Evolutionary conservation across 2,113 vertebrate species (phyloP), one percentile per base, ranked within the genome.

Genomic region (Dendrocopos noguchii): DNA sequence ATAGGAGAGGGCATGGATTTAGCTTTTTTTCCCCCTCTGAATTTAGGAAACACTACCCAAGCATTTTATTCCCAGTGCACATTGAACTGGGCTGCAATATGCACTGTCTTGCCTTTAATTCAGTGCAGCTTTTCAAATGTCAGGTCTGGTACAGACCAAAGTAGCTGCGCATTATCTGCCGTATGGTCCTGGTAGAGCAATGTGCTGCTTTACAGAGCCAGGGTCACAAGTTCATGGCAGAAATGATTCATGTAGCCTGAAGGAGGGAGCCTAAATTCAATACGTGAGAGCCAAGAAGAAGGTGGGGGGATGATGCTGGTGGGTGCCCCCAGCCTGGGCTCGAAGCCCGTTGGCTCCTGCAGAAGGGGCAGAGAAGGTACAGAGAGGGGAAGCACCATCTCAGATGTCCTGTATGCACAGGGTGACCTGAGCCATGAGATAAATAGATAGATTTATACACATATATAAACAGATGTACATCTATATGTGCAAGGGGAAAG

Each of bases 121-220:
- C 89, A 93, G 93, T 64, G 88, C 95, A 96, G 91, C 93, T 96
- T 96, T 93, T 46, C 8, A 33, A 91, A 89, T 10, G 59, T 84
- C 87, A 77, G 46, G 85, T 86, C 68, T 95, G 1, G 7, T 91
- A 28, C 80, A 75, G 95, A 75, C 92, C 85, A 33, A 72, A 93
- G 95, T 65, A 31, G 76, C 90, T 80, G 93, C 1, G 5, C 65
- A 22, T 94, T 87, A 50, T 91, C 80, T 90, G 77, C 95, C 56
- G 70, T 84, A 79, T 31, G 74, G 93, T 88, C 80, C 86, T 93
- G 93, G 71, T 93, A 34, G 83, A 93, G 93, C 63, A 85, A 46
- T 5, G 2, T 1, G 3, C 90, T 3, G 3, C 3, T 4, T 55
- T 74, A 61, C 55, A 20, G 74, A 93, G 80, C 71, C 70, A 73